phyloP scores from a whole-genome alignment of 2,113 vertebrate species.

The Centropus unirufus region DNA sequence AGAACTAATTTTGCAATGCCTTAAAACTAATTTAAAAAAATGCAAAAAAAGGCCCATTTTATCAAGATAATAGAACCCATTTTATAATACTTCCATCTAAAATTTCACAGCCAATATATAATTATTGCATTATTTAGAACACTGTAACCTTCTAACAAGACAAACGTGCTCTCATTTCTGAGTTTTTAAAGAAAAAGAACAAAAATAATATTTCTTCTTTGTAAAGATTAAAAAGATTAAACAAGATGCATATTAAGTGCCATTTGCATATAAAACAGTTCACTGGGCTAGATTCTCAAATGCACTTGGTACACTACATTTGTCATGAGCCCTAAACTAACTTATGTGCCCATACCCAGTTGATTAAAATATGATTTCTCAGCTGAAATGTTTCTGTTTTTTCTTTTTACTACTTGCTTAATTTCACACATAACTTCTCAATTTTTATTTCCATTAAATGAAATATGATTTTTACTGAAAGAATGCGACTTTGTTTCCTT shows the following conservation, averaged over 20 bases:
- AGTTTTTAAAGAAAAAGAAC: background rate
- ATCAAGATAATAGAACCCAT: background rate
- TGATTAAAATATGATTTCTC: background rate
- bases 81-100: background rate
- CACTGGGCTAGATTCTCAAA: background rate
- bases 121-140: background rate
- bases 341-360: background rate
- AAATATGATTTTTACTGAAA: background rate
- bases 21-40: background rate
- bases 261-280: background rate
- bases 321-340: background rate
- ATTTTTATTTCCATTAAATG: background rate
- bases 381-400: background rate
- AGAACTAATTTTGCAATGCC: background rate
- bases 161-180: background rate
- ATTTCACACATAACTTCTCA: background rate
- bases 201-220: background rate
- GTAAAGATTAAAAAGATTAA: background rate
- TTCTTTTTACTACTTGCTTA: background rate
- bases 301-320: background rate
- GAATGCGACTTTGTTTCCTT: background rate
- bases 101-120: background rate
- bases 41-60: background rate
- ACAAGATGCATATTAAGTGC: background rate
- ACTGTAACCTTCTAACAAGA: background rate